A percentile compares a stretch with the other conserved stretches of the same genome.
phyloP scores from a whole-genome alignment of 2,113 vertebrate species.

The Anolis sagrei region DNA sequence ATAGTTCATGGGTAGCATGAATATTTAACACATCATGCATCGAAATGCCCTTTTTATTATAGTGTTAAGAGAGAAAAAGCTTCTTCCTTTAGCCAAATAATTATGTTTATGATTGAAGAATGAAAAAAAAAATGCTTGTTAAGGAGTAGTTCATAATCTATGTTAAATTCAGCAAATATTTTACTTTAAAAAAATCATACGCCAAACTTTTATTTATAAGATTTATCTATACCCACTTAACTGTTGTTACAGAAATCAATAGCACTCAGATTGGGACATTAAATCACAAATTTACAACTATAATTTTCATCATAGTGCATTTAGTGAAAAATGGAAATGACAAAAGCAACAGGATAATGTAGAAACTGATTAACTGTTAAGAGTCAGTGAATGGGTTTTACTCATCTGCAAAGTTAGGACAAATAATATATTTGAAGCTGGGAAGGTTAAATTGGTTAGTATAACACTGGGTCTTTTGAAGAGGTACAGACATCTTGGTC shows the following conservation, averaged over 20 bases:
- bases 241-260: neutral
- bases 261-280: neutral
- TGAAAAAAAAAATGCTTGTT: neutral
- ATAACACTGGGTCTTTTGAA: neutral
- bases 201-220: neutral
- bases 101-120: neutral
- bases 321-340: neutral
- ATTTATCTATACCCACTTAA: neutral
- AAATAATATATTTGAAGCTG: neutral
- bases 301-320: neutral
- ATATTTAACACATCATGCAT: neutral
- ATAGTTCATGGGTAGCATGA: neutral
- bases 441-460: neutral
- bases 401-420: neutral
- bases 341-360: neutral
- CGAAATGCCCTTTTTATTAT: neutral
- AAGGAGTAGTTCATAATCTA: constrained; percentile 5
- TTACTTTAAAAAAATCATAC: neutral
- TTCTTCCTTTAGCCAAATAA: neutral
- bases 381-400: neutral
- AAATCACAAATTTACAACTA: neutral
- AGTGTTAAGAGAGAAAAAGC: neutral
- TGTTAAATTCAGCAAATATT: neutral
- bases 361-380: neutral
- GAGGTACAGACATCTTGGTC: neutral